A percentile compares a stretch with the other conserved stretches of the same genome.
phyloP scores from a whole-genome alignment of 23 tunicate genomes.

The Phallusia fumigata region DNA sequence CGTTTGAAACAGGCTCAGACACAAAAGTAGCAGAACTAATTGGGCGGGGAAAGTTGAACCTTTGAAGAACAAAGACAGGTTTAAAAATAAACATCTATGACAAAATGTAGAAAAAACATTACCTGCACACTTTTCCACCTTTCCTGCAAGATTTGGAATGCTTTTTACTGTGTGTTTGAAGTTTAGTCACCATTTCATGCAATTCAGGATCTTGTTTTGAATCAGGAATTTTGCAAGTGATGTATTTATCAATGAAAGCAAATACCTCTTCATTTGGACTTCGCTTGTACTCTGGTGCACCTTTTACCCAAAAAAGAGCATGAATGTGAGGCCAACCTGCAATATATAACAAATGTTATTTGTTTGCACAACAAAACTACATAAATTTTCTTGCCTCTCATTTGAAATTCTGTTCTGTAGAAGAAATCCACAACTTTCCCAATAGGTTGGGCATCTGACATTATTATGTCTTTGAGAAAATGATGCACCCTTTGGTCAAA shows the following conservation, averaged over 20 bases:
- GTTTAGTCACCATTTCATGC: slow-evolving; percentile 7
- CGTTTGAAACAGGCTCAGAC: background rate
- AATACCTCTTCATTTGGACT: slow-evolving; percentile 16
- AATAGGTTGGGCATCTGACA: background rate
- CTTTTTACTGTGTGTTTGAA: slow-evolving; percentile 14
- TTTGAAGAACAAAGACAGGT: background rate
- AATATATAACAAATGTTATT: background rate
- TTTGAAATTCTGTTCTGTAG: slow-evolving; percentile 28
- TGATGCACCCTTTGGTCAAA: slow-evolving; percentile 19
- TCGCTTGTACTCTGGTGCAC: slow-evolving; percentile 20
- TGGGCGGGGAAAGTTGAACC: slow-evolving; percentile 27
- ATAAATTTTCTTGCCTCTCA: slow-evolving; percentile 17
- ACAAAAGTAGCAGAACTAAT: background rate
- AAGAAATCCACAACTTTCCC: slow-evolving; percentile 38
- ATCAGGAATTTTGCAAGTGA: slow-evolving; percentile 26
- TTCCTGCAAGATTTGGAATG: slow-evolving; percentile 18
- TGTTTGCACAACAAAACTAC: no score
- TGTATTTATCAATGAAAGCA: slow-evolving; percentile 16
- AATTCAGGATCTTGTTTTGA: slow-evolving; percentile 5
- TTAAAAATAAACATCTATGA: no score
- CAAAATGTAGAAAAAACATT: no score
- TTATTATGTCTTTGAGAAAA: slow-evolving; percentile 13
- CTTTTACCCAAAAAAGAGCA: slow-evolving; percentile 40
- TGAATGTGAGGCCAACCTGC: slow-evolving; percentile 33
- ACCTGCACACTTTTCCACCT: background rate